Evolutionary conservation across 30 jellyfish, hydroid and myxozoan species (phyloP), one percentile per base, ranked within the genome.

Genomic region (Turritopsis dohrnii): DNA sequence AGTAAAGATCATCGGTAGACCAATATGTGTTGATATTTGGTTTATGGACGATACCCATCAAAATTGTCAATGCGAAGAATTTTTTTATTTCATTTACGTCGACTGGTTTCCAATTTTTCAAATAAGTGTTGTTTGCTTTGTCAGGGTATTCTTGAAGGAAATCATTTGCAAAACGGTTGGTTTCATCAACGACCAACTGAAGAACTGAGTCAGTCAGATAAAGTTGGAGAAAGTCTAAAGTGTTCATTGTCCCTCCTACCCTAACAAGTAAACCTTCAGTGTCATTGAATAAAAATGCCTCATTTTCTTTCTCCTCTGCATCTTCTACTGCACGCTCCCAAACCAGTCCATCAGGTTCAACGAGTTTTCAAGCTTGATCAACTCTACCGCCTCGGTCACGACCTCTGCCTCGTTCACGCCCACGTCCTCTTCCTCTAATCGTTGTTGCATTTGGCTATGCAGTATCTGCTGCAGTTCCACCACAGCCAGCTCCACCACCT

Each of bases 181-280:
- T 72, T 0, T 72, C 81, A 0, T 0, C 75, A 0, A 0, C 29
- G 0, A 27, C 0, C 0, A 0, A 0, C 0, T 72, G 0, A 0
- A 0, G 28, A 0, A 72, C 0, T 0, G 21, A 19, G 24, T 72
- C 0, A 0, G 81, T 0, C 0, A 72, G 53, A 0, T 72, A 72
- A 29, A 72, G 81, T 0, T 0, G 0, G 0, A 72, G 24, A 72
- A 72, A 0, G 0, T 72, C 81, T 0, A 72, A 27, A 20, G 81
- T 72, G 26, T 72, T 72, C 81, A n/a, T 18, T 54, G 18, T 54
- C n/a, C 72, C n/a, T n/a, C n/a, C n/a, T n/a, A n/a, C n/a, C n/a
- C n/a, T n/a, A n/a, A n/a, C n/a, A n/a, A n/a, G n/a, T n/a, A n/a
- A n/a, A n/a, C n/a, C n/a, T n/a, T n/a, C n/a, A n/a, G 18, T 54